Evolutionary conservation across 2,888 invertebrate genomes (phyloP).

Genomic region (Drosophila robusta): DNA sequence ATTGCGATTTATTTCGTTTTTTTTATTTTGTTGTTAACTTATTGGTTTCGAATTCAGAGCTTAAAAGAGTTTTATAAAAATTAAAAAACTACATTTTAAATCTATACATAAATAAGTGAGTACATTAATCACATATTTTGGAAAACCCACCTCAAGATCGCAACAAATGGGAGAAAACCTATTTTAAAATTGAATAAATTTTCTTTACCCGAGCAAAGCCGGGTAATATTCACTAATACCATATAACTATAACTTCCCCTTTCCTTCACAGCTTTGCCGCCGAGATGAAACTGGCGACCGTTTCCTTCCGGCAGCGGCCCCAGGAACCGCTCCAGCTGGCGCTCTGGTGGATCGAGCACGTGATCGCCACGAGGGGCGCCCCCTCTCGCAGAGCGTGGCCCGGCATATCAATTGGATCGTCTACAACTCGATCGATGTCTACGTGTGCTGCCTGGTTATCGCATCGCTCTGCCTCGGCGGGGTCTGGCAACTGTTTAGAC

Average conservation of each 20-base stretch:
- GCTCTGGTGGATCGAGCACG: conserved; percentile 88
- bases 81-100: too few relatives aligned
- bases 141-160: too few relatives aligned
- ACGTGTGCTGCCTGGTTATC: conserved; percentile 42
- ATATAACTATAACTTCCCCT: not conserved
- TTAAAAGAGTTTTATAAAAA: too few relatives aligned
- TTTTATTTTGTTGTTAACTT: too few relatives aligned
- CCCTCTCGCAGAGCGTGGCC: conserved; percentile 85
- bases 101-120: too few relatives aligned
- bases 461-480: conserved; percentile 18
- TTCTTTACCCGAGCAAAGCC: too few relatives aligned
- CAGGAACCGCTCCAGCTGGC: conserved; percentile 87
- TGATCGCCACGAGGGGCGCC: conserved; percentile 86
- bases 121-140: too few relatives aligned
- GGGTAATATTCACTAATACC: too few relatives aligned
- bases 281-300: conserved; percentile 84
- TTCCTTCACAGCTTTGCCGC: conserved; percentile 62
- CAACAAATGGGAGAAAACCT: too few relatives aligned
- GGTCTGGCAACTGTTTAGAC: conserved; percentile 28
- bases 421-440: conserved; percentile 86
- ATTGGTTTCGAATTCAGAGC: too few relatives aligned
- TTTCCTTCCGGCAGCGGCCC: conserved; percentile 86
- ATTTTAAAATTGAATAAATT: too few relatives aligned
- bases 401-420: conserved; percentile 85
- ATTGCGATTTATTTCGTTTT: too few relatives aligned